phyloP scores from a whole-genome alignment of 35 echinoderm and acorn worm genomes.

The Apostichopus californicus region DNA sequence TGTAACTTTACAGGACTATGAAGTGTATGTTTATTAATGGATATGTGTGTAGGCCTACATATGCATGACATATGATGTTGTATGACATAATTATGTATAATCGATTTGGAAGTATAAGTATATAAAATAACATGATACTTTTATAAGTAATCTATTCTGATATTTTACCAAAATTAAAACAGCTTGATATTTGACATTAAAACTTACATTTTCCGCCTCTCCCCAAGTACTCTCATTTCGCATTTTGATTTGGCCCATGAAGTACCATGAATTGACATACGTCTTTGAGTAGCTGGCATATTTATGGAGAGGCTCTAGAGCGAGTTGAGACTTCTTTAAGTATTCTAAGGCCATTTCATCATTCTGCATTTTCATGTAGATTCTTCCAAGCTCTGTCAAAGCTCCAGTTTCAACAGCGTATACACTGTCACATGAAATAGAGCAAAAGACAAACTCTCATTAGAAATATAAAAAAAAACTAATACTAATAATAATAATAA shows the following conservation, averaged over 20 bases:
- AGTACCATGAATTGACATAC: background rate
- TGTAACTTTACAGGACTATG: too few species aligned
- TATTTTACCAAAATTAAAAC: too few species aligned
- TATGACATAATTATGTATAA: too few species aligned
- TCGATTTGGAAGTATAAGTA: too few species aligned
- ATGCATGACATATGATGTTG: too few species aligned
- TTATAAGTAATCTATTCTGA: too few species aligned
- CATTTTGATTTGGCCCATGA: background rate
- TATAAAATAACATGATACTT: too few species aligned
- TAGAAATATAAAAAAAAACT: too few species aligned
- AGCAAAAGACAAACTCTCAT: background rate
- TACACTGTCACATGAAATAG: background rate
- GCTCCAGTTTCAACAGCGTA: background rate
- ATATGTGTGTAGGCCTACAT: too few species aligned
- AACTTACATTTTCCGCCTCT: conserved; percentile 11
- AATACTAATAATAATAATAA: too few species aligned
- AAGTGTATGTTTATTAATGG: too few species aligned
- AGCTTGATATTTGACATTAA: too few species aligned
- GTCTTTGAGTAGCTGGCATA: background rate
- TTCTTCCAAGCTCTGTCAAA: background rate
- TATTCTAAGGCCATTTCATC: background rate
- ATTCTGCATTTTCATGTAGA: background rate
- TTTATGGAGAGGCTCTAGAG: background rate
- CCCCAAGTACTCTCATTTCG: conserved; percentile 5
- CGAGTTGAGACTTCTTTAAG: background rate